These are phyloP conservation scores for Catharus minimus DNA, from an alignment of 2,113 vertebrate species.

Conservation along the genomic window DNA sequence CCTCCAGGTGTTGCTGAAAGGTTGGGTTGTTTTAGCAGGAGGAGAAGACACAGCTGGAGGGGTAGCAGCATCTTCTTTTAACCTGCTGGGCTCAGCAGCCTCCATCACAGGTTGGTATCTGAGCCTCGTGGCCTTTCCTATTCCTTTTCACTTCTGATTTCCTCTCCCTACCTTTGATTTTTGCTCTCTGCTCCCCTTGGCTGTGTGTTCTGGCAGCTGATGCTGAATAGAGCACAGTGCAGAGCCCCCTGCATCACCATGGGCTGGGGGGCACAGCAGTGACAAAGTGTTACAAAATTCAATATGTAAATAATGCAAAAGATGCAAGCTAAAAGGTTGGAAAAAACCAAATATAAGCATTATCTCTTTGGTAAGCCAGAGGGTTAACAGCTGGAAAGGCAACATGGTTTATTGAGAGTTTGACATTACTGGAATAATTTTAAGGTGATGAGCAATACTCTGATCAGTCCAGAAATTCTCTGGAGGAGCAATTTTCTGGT, in stretches of 20 bases:
- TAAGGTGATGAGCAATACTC: neutral
- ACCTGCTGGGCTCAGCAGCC: neutral
- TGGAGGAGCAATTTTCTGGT: neutral
- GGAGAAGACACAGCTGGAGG: neutral
- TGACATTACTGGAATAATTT: neutral
- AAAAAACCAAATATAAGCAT: neutral
- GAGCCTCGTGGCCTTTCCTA: neutral
- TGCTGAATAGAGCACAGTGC: neutral
- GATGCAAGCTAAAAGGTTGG: neutral
- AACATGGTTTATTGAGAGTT: neutral
- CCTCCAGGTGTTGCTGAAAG: neutral
- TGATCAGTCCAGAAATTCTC: neutral
- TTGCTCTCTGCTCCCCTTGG: neutral
- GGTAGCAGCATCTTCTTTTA: neutral
- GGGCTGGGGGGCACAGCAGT: neutral
- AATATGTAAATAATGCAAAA: neutral
- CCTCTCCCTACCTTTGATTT: neutral
- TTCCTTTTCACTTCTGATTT: neutral
- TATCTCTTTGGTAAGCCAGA: neutral
- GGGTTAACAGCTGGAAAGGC: neutral
- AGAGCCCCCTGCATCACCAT: fast-evolving
- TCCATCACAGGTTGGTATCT: neutral
- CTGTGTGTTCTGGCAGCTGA: neutral
- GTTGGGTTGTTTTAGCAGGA: neutral
- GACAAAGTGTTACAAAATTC: neutral